A percentile compares a stretch with the other conserved stretches of the same genome.
phyloP scores from a whole-genome alignment of 2,797 vertebrate genomes.

The Sciaenops ocellatus region DNA sequence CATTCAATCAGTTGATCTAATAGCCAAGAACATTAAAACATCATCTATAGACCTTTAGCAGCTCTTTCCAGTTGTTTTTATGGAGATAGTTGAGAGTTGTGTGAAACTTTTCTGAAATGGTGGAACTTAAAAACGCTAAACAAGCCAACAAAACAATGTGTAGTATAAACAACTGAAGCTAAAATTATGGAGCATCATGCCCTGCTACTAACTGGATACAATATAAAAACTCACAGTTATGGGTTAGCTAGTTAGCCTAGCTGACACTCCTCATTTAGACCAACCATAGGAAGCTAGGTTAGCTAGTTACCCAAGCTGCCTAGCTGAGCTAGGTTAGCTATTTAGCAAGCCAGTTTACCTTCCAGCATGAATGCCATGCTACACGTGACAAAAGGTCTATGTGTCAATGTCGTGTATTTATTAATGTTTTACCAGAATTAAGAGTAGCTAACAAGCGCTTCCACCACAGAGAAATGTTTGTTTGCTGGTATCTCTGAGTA shows the following conservation, averaged over 20 bases:
- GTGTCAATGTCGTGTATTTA: neutral
- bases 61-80: no score
- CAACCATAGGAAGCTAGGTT: neutral
- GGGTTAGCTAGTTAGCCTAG: neutral
- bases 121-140: neutral
- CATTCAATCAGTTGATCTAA: neutral
- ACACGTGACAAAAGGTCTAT: neutral
- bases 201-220: no score
- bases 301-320: neutral
- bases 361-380: neutral
- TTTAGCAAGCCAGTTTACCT: neutral
- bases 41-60: no score
- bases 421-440: neutral
- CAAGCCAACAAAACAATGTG: neutral
- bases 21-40: neutral
- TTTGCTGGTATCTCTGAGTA: neutral
- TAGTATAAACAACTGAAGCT: neutral
- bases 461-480: neutral
- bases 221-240: no score
- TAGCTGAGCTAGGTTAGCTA: neutral
- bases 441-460: neutral
- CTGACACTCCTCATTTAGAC: neutral
- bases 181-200: neutral
- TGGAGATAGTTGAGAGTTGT: no score
- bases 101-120: no score